Evolutionary conservation across 2,113 vertebrate genomes (phyloP).

Genomic region (Odontophorus gujanensis): DNA sequence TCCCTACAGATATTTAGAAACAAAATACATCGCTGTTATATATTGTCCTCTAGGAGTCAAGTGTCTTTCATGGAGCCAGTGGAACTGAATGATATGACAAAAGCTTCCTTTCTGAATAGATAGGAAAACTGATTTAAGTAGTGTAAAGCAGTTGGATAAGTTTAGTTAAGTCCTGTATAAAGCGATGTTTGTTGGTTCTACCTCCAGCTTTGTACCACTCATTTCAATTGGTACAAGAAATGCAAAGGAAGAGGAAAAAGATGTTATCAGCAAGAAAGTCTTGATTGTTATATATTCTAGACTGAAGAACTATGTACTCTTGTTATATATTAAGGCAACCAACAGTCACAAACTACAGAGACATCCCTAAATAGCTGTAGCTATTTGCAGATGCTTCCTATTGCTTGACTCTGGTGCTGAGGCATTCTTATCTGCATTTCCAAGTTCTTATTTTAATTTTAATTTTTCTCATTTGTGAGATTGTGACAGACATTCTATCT

Average conservation of each 20-base stretch:
- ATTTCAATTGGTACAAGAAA: background rate
- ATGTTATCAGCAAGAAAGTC: background rate
- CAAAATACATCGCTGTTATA: background rate
- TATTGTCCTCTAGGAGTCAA: background rate
- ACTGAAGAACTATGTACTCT: background rate
- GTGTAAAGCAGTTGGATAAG: background rate
- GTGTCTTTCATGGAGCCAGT: background rate
- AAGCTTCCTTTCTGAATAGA: background rate
- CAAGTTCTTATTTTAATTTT: background rate
- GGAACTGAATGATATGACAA: background rate
- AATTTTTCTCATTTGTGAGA: background rate
- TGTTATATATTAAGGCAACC: background rate
- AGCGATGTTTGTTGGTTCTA: background rate
- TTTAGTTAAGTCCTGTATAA: background rate
- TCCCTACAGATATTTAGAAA: background rate
- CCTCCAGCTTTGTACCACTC: background rate
- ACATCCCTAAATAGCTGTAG: background rate
- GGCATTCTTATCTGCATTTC: background rate
- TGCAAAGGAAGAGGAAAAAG: background rate
- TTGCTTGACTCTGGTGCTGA: background rate
- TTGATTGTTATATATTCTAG: background rate
- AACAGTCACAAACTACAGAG: background rate
- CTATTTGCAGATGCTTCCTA: background rate
- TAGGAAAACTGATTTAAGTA: background rate
- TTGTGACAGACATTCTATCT: background rate